Evolutionary conservation across 2,888 invertebrate species (phyloP).

Genomic region (Ecdyonurus torrentis): DNA sequence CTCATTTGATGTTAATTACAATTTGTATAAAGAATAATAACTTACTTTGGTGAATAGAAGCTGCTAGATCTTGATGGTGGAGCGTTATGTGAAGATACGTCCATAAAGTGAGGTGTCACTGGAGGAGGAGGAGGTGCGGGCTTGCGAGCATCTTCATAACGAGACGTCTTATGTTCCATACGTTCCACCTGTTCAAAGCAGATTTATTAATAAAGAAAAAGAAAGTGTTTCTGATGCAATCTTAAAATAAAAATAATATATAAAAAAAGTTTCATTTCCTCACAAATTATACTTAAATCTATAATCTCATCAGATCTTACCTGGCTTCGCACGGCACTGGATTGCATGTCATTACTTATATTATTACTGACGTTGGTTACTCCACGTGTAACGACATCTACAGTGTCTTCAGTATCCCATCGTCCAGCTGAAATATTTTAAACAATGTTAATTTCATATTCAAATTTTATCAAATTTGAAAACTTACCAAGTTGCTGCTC

Average conservation of each 20-base stretch:
- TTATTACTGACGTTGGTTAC: conserved; percentile 18
- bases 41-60: conserved; percentile 29
- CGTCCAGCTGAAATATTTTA: conserved; percentile 34
- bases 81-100: conserved; percentile 12
- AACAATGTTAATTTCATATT: conserved; percentile 10
- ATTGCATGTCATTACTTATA: conserved; percentile 18
- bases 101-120: conserved; percentile 23
- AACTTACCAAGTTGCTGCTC: conserved; percentile 58
- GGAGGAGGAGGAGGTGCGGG: conserved; percentile 50
- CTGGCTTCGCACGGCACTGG: conserved; percentile 20
- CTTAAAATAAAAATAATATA: too few species aligned
- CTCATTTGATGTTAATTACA: not conserved
- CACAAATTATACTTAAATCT: too few species aligned
- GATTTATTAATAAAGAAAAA: conserved; percentile 24
- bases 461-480: not conserved
- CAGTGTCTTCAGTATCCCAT: conserved; percentile 38
- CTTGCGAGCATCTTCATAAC: conserved; percentile 21
- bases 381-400: conserved; percentile 17
- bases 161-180: conserved; percentile 35
- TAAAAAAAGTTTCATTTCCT: too few species aligned
- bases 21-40: too few species aligned
- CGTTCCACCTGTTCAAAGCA: conserved; percentile 38
- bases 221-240: too few species aligned
- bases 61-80: conserved; percentile 29
- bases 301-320: too few species aligned